phyloP scores from a whole-genome alignment of 2,113 vertebrate species.

The Globicephala melas region DNA sequence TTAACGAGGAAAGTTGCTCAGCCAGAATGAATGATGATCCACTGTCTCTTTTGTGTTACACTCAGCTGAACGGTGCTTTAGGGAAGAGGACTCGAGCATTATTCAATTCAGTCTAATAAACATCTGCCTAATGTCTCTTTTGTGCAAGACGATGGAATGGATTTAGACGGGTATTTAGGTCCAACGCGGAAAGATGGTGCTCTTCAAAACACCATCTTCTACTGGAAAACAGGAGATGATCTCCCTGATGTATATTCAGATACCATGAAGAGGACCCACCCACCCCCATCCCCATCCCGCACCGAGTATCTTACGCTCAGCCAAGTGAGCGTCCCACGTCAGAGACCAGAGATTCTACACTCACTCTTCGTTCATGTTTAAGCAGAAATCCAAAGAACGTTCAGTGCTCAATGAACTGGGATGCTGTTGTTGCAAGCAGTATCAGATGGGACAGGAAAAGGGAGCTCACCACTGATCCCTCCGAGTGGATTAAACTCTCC shows the following conservation, averaged over 20 bases:
- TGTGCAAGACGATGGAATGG: not conserved
- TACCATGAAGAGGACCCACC: not conserved
- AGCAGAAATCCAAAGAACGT: not conserved
- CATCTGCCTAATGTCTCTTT: not conserved
- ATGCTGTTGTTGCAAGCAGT: not conserved
- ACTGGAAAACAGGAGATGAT: not conserved
- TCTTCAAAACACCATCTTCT: not conserved
- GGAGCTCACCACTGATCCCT: not conserved
- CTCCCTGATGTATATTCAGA: not conserved
- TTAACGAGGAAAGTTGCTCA: not conserved
- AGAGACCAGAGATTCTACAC: not conserved
- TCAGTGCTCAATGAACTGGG: not conserved
- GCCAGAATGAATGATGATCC: not conserved
- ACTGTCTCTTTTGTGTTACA: not conserved
- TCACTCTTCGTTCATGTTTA: not conserved
- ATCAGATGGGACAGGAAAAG: not conserved
- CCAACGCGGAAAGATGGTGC: not conserved
- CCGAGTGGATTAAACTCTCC: not conserved
- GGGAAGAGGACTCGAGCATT: not conserved
- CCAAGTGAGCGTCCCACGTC: not conserved
- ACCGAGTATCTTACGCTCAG: not conserved
- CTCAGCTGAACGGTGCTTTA: not conserved
- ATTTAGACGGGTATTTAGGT: not conserved
- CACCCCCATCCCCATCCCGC: no score
- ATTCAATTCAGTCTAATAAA: not conserved